phyloP scores from a whole-genome alignment of 1,140 invertebrate species.

The Brachionus koreanus region DNA sequence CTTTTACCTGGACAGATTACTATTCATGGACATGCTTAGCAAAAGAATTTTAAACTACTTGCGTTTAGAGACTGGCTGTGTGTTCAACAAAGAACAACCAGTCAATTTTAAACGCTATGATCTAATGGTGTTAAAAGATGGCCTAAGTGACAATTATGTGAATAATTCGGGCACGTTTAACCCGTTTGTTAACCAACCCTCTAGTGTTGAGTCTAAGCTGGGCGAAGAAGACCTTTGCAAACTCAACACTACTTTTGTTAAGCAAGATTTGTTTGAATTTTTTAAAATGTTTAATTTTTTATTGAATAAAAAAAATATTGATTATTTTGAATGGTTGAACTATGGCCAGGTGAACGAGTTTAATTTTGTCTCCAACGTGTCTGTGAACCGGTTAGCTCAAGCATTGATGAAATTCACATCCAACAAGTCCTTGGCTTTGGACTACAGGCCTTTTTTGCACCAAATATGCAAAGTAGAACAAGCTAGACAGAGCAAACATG shows the following conservation, averaged over 20 bases:
- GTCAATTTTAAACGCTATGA: constrained; percentile 28
- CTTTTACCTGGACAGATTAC: neutral
- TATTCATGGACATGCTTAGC: neutral
- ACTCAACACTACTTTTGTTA: constrained; percentile 4
- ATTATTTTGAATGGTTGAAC: neutral
- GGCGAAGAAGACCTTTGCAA: neutral
- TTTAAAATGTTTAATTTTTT: neutral
- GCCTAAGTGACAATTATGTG: neutral
- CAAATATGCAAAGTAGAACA: constrained; percentile 21
- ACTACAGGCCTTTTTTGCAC: constrained; percentile 19
- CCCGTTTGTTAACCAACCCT: too few relatives aligned
- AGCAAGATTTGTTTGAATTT: neutral
- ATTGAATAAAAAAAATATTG: neutral
- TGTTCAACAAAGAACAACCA: neutral
- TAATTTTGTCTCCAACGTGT: neutral
- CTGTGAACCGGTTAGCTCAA: constrained; percentile 17
- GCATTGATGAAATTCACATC: neutral
- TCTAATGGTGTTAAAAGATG: neutral
- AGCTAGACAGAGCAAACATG: neutral
- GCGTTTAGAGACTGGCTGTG: neutral
- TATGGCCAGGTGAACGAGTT: neutral
- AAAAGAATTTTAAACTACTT: neutral
- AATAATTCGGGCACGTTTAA: neutral
- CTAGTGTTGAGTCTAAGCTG: neutral
- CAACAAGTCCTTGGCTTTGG: neutral